These are phyloP conservation scores for Diadegma fenestrale DNA, from an alignment of 2,888 invertebrate species.

Conservation along the genomic window DNA sequence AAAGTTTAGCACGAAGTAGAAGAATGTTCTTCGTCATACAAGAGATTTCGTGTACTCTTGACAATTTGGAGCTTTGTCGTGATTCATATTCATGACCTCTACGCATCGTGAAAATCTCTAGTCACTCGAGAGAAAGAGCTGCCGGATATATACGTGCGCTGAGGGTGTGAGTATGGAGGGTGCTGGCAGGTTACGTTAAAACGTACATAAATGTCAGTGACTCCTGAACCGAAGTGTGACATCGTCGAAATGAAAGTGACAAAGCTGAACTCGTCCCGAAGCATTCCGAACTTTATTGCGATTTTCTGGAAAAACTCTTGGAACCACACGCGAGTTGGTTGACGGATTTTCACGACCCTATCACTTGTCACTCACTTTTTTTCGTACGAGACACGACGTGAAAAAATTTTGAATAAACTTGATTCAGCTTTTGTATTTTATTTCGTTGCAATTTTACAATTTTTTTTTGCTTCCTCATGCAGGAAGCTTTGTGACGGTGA, in stretches of 20 bases:
- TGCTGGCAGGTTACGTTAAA: conserved; percentile 24
- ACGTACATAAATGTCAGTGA: conserved; percentile 31
- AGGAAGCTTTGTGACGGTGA: no score
- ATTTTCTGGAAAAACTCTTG: conserved; percentile 33
- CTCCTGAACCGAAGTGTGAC: conserved; percentile 23
- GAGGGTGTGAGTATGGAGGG: neutral
- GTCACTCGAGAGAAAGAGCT: conserved; percentile 2
- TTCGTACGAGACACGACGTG: neutral
- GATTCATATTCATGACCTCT: conserved; percentile 37
- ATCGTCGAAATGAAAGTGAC: conserved; percentile 28
- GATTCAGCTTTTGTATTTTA: neutral
- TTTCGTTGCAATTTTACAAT: neutral
- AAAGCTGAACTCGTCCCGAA: conserved; percentile 14
- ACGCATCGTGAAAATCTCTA: conserved; percentile 24
- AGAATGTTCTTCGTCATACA: neutral
- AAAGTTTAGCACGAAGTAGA: neutral
- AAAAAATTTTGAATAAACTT: neutral
- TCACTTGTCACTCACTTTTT: neutral
- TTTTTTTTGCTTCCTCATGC: no score
- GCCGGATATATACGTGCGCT: neutral
- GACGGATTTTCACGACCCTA: conserved; percentile 35
- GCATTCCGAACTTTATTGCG: conserved; percentile 50
- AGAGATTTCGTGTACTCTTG: conserved; percentile 2
- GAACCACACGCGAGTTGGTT: neutral
- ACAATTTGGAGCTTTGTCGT: conserved; percentile 1